Percentiles rank a stretch among this genome's conserved stretches.
Conservation (phyloP, 1,140 invertebrate genomes). For the Monochamus saltuarius region DNA sequence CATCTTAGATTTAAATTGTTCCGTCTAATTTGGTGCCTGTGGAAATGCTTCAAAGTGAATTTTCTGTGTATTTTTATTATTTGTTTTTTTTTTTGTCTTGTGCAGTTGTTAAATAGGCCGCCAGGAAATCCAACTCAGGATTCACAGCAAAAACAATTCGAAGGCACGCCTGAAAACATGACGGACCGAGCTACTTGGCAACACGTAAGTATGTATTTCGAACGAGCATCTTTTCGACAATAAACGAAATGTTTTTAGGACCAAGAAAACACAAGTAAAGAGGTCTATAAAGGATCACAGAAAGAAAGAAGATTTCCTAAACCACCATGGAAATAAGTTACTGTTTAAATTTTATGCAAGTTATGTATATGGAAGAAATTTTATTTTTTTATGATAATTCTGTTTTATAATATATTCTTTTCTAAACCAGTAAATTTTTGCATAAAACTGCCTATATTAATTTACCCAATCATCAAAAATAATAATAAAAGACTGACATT, state of each 20-base stretch:
- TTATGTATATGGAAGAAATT: no score
- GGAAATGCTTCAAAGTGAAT: not conserved
- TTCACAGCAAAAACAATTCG: slow-evolving; percentile 1
- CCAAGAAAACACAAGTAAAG: slow-evolving; percentile 6
- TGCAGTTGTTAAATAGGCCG: slow-evolving; percentile 32
- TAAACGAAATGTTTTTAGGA: slow-evolving; percentile 14
- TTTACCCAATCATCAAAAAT: no score
- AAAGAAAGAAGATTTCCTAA: slow-evolving; percentile 18
- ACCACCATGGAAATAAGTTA: slow-evolving; percentile 30
- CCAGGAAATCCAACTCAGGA: slow-evolving; percentile 27
- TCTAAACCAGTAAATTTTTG: no score
- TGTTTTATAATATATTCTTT: no score
- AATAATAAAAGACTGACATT: no score
- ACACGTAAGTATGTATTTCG: slow-evolving; percentile 5
- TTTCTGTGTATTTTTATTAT: not conserved
- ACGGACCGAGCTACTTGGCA: not conserved
- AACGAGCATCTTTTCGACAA: not conserved
- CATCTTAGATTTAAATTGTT: not conserved
- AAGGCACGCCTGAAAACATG: not conserved
- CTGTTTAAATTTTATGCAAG: no score
- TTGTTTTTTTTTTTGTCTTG: slow-evolving; percentile 9
- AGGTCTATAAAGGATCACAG: not conserved
- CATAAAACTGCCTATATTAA: no score
- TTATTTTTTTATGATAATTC: no score
- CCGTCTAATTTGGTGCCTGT: not conserved